phyloP scores from a whole-genome alignment of 2,113 vertebrate species.

The Blennius ocellaris region DNA sequence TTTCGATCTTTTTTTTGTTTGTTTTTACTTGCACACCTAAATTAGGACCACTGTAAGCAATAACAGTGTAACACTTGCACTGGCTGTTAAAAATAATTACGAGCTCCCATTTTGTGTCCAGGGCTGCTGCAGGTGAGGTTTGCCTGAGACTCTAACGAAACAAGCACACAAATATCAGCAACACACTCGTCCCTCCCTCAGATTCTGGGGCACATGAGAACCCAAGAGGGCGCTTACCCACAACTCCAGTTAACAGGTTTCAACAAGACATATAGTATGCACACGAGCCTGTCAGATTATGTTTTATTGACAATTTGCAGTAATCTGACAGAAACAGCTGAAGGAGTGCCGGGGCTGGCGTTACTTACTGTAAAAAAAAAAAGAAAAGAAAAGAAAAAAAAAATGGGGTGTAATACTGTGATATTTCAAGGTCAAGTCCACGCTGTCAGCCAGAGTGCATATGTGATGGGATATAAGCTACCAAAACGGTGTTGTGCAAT shows the following conservation, averaged over 20 bases:
- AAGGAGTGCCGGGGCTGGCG: conserved; percentile 5
- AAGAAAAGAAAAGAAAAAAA: neutral
- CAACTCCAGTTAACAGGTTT: conserved; percentile 13
- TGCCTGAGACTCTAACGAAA: conserved; percentile 7
- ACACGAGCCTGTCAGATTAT: conserved; percentile 12
- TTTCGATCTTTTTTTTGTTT: conserved; percentile 23
- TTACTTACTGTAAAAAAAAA: conserved; percentile 6
- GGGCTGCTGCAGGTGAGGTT: conserved; percentile 15
- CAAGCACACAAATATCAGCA: neutral
- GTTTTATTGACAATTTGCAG: conserved; percentile 24
- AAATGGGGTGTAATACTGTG: conserved; percentile 6
- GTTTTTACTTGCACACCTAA: conserved; percentile 41
- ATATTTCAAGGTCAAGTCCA: conserved; percentile 42
- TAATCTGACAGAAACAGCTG: conserved; percentile 9
- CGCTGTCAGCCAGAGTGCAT: conserved; percentile 13
- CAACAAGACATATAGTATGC: neutral
- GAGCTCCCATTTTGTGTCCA: neutral
- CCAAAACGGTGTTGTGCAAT: conserved; percentile 10
- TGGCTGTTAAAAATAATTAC: conserved; percentile 19
- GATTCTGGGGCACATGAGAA: conserved; percentile 3
- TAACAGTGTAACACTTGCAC: conserved; percentile 34
- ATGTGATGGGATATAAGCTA: conserved; percentile 11
- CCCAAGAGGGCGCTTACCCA: neutral
- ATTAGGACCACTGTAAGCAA: conserved; percentile 43
- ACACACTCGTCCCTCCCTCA: neutral